Base-by-base conservation (phyloP, 2,888 invertebrate species). In the Microctonus hyperodae region DNA sequence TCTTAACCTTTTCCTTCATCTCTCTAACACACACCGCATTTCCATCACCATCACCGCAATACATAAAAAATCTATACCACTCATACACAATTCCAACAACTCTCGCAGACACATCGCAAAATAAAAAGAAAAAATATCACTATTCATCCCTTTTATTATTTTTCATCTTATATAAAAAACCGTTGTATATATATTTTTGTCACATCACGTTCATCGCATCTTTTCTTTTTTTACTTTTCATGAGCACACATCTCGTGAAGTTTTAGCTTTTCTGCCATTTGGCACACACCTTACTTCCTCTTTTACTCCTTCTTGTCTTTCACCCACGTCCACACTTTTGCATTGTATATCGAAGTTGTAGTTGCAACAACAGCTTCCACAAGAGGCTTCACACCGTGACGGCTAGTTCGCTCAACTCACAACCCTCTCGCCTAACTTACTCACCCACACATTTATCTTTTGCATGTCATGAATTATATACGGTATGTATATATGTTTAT, bases 1-100 rank as follows among this genome's bases (percentile, higher is more conserved):
- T 55, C 37, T 63, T 68, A 63, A 65, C 64, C 64, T 70, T 69
- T 69, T 68, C 65, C 69, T 59, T 63, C 65, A 60, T 22, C 55
- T 65, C 55, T 50, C 25, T 3, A 40, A 40, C 28, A 59, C 23
- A 44, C 22, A 59, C 37, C 57, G 37, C 1, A n/a, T n/a, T 35
- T 6, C 31, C 44, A 44, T 23, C 44, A 59, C n/a, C 31, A 40
- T 44, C 28, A 31, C 48, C 25, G 16, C 44, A 23, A 16, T 16
- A 28, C n/a, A 7, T n/a, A 20, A 28, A 33, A 31, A 56, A 56
- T 28, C n/a, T 31, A 56, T 20, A 50, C 22, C 48, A 50, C 2
- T 9, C 48, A 53, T 11, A 23, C n/a, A n/a, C 31, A 53, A 23
- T 28, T 7, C 6, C 11, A 13, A 10, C 53, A 28, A 23, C 23